A percentile compares a stretch with the other conserved stretches of the same genome.
Conservation (phyloP, 2,888 invertebrate genomes). For the Mantis religiosa region DNA sequence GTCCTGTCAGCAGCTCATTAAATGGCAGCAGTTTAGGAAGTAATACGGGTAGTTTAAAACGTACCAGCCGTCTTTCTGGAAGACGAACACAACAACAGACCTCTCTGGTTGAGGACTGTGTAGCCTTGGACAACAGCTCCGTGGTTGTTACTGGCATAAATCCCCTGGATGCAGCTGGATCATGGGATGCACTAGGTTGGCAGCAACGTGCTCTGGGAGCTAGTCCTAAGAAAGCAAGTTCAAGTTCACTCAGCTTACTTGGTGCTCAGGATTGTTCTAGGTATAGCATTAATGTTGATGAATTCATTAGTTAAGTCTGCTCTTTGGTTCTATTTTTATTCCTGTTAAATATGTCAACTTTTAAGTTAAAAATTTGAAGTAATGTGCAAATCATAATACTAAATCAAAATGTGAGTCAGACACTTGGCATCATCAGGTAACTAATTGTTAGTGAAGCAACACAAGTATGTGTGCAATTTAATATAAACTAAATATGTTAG, state of each 20-base stretch:
- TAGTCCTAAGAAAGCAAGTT: slow-evolving; percentile 29
- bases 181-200: slow-evolving; percentile 9
- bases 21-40: slow-evolving; percentile 8
- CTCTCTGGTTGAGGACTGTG: slow-evolving; percentile 9
- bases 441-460: too few relatives aligned
- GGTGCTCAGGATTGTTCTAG: slow-evolving; percentile 28
- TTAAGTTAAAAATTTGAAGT: too few relatives aligned
- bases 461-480: too few relatives aligned
- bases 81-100: slow-evolving; percentile 9
- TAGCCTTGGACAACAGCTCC: slow-evolving; percentile 15
- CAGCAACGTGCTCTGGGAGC: background rate
- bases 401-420: too few relatives aligned
- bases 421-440: too few relatives aligned
- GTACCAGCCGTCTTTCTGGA: slow-evolving; percentile 11
- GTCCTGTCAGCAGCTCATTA: background rate
- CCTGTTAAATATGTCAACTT: too few relatives aligned
- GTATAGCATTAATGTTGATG: too few relatives aligned
- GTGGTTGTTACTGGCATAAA: background rate
- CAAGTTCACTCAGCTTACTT: slow-evolving; percentile 26
- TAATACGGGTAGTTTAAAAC: slow-evolving; percentile 17
- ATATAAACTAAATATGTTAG: too few relatives aligned
- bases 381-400: too few relatives aligned
- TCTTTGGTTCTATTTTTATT: background rate
- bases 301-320: background rate
- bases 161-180: background rate